Evolutionary conservation across 2,113 vertebrate species (phyloP).

Genomic region (Anolis carolinensis): DNA sequence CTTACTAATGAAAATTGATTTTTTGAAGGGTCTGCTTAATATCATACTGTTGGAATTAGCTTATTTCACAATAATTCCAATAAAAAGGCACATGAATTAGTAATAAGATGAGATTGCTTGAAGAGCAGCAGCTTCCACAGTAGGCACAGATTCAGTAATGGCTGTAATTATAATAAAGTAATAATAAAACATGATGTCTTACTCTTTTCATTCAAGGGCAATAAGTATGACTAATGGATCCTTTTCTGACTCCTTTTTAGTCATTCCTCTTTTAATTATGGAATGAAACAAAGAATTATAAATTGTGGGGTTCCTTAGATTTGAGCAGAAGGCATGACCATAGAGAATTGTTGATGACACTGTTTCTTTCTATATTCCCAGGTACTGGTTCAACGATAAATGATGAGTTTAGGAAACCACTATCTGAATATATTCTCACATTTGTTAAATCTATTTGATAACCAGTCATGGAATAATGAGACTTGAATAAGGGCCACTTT

Average conservation of each 20-base stretch:
- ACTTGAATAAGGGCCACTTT: not conserved
- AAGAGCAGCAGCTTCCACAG: conserved; percentile 69
- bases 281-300: conserved; percentile 1
- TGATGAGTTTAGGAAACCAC: not conserved
- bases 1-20: not conserved
- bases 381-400: not conserved
- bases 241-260: conserved; percentile 15
- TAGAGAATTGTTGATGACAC: not conserved
- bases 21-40: conserved; percentile 32
- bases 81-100: conserved; percentile 66
- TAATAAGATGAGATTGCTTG: conserved; percentile 66
- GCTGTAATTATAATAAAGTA: conserved; percentile 79
- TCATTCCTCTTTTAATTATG: conserved; percentile 12
- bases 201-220: conserved; percentile 70
- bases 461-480: not conserved
- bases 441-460: not conserved
- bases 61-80: conserved; percentile 56
- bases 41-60: conserved; percentile 55
- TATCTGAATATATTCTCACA: not conserved
- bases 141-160: conserved; percentile 74
- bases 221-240: conserved; percentile 71
- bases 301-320: not conserved
- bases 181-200: conserved; percentile 76
- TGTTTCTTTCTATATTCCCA: not conserved
- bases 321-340: not conserved